phyloP scores from a whole-genome alignment of 2,797 vertebrate species.

The Catamblyrhynchus diadema region DNA sequence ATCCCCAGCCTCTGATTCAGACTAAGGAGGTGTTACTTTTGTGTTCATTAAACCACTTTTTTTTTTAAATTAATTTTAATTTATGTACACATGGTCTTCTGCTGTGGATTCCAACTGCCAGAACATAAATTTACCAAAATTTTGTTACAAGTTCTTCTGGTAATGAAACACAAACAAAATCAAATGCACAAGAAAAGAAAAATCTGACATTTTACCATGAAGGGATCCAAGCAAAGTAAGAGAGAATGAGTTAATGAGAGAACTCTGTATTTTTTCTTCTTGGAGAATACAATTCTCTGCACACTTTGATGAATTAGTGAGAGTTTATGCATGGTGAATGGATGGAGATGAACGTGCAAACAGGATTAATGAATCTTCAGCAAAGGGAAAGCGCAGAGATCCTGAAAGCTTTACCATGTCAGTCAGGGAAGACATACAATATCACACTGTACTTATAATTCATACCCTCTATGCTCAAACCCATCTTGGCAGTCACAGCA shows the following conservation, averaged over 20 bases:
- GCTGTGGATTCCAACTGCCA: not conserved
- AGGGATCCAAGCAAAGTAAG: not conserved
- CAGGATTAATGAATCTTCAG: not conserved
- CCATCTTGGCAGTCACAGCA: not conserved
- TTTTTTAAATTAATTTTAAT: not conserved
- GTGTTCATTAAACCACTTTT: not conserved
- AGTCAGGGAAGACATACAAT: not conserved
- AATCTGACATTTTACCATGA: not conserved
- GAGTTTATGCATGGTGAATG: not conserved
- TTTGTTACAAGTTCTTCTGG: not conserved
- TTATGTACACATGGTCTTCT: not conserved
- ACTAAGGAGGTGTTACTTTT: constrained; percentile 32
- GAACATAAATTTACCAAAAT: not conserved
- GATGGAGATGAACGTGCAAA: not conserved
- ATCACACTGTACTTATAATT: not conserved
- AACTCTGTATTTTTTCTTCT: not conserved
- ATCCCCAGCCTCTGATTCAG: constrained; percentile 26
- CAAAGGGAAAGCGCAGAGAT: not conserved
- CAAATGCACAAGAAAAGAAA: not conserved
- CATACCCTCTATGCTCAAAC: not conserved
- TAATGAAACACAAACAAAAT: constrained; percentile 41
- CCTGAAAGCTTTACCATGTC: not conserved
- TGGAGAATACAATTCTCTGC: not conserved
- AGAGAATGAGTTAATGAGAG: not conserved
- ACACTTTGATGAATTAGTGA: not conserved